phyloP scores from a whole-genome alignment of 1,140 invertebrate genomes.

The Goniozus legneri region DNA sequence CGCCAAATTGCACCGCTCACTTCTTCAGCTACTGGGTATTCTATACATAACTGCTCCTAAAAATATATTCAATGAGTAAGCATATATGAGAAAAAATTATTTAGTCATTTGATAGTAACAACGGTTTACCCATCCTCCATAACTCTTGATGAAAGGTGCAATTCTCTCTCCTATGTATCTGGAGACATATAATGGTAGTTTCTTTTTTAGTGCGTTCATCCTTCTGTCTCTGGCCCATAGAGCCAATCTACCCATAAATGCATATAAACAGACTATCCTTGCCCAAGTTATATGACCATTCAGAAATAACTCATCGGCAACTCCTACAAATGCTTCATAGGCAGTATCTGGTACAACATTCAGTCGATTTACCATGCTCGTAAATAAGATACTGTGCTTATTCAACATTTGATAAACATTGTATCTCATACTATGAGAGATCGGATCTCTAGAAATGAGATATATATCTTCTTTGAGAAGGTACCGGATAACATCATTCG shows the following conservation, averaged over 20 bases:
- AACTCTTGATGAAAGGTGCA: slow-evolving; percentile 49
- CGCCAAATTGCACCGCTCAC: slow-evolving; percentile 59
- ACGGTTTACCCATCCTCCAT: slow-evolving; percentile 47
- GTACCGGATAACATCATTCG: slow-evolving; percentile 49
- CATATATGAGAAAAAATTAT: slow-evolving; percentile 3
- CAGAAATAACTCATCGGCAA: slow-evolving; percentile 62
- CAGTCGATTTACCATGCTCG: slow-evolving; percentile 60
- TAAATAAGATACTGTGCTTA: slow-evolving; percentile 60
- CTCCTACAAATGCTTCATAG: slow-evolving; percentile 57
- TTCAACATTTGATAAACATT: slow-evolving; percentile 56
- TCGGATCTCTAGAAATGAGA: slow-evolving; percentile 45
- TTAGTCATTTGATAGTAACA: too few species aligned
- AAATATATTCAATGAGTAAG: slow-evolving; percentile 14
- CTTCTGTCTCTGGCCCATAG: slow-evolving; percentile 54
- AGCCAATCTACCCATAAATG: slow-evolving; percentile 59
- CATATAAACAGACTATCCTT: slow-evolving; percentile 61
- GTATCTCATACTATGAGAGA: slow-evolving; percentile 49
- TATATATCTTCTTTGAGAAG: slow-evolving; percentile 51
- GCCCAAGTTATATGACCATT: slow-evolving; percentile 59
- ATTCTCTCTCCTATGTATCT: slow-evolving; percentile 48
- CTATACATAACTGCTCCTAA: slow-evolving; percentile 59
- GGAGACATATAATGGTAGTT: slow-evolving; percentile 48
- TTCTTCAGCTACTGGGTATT: slow-evolving; percentile 59
- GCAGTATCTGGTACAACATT: slow-evolving; percentile 55
- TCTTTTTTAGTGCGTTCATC: slow-evolving; percentile 46